Evolutionary conservation across 2,888 invertebrate genomes (phyloP).

Genomic region (Tipula vernalis): DNA sequence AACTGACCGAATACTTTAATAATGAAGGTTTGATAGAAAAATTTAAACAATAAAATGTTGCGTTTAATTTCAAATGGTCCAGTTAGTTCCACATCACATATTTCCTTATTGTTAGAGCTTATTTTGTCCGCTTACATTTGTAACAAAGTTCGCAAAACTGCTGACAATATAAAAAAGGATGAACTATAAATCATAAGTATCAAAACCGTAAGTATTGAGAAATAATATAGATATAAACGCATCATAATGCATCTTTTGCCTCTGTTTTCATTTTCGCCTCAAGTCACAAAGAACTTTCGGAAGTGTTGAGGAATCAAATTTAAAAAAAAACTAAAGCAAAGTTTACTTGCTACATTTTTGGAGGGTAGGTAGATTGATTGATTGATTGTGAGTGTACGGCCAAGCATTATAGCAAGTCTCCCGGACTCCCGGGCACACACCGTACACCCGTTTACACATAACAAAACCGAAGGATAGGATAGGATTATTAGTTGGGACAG

Average conservation of each 20-base stretch:
- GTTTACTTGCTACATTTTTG: background rate
- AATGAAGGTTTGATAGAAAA: background rate
- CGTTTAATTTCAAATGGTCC: background rate
- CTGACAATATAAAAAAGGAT: background rate
- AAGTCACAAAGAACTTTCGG: background rate
- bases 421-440: no score
- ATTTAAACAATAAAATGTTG: background rate
- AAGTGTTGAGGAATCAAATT: background rate
- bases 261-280: background rate
- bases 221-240: background rate
- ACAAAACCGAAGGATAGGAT: no score
- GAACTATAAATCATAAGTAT: background rate
- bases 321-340: background rate
- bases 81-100: background rate
- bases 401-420: no score
- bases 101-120: background rate
- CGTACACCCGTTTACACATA: no score
- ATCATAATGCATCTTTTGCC: background rate
- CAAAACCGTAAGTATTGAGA: background rate
- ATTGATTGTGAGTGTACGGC: no score
- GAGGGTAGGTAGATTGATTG: background rate
- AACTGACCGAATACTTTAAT: background rate
- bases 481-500: no score
- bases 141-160: background rate
- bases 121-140: background rate